Evolutionary conservation across 2,888 invertebrate genomes (phyloP), one percentile per base, ranked within the genome.

Genomic region (Epinotia bilunana): DNA sequence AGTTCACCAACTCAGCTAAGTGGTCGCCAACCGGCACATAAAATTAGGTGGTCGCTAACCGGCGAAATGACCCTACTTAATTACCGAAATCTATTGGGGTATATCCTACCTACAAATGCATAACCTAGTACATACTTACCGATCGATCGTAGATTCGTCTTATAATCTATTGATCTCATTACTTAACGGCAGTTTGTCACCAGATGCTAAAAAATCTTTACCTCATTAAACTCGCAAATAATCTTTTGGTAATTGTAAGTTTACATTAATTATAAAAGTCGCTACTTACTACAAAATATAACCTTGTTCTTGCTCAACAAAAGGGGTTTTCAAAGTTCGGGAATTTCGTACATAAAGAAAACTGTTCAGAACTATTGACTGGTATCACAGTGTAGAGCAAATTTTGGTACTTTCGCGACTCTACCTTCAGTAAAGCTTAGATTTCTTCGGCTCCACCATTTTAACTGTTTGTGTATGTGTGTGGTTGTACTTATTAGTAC

Each of bases 381-480:
- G 58, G 20, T 60, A 58, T 46, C 58, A 18, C n/a, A 60, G 16
- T 63, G 28, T 68, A 55, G 9, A 62, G 7, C 23, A 46, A 28
- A 28, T 39, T 60, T 16, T 39, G 13, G 7, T 33, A 33, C 58
- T 12, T 18, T 39, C 23, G 46, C 39, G 39, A 55, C 18, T 60
- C 46, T 64, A 53, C 63, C n/a, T 70, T 70, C 58, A 16, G 3
- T 53, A 16, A 74, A 20, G 20, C 58, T 60, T 71, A 60, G 12
- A 74, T 74, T 74, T 74, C 74, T 74, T 74, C 74, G 74, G 67
- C 67, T 71, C 64, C 57, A 62, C 73, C 46, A 63, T 33, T 64
- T 53, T 28, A 76, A 68, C 57, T 77, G 49, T 71, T 43, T 72
- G 46, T 62, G 53, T 69, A 74, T 64, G 62, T 74, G 67, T 73